phyloP scores from a whole-genome alignment of 2,888 invertebrate species.

The Eristalis tenax region DNA sequence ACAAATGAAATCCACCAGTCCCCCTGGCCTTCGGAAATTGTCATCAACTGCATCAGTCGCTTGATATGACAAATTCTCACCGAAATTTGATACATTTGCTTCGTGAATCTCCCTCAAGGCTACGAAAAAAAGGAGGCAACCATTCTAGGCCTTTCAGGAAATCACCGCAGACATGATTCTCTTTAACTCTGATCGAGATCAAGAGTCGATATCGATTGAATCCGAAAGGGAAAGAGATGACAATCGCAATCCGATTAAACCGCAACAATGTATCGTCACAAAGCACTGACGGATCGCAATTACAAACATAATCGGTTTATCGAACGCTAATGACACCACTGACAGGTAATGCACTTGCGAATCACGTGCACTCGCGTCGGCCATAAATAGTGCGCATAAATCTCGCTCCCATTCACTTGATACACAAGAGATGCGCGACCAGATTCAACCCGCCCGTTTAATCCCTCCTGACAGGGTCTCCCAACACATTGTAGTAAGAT shows the following conservation, averaged over 20 bases:
- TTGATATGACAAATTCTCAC: no score
- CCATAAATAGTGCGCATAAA: constrained; percentile 4
- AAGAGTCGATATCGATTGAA: neutral
- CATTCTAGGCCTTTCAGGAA: neutral
- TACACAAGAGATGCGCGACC: neutral
- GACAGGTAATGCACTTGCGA: constrained; percentile 31
- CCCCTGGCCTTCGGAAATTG: no score
- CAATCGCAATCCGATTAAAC: constrained; percentile 19
- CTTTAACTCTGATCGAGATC: neutral
- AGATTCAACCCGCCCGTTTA: constrained; percentile 13
- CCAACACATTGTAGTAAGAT: constrained; percentile 63
- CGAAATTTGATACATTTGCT: neutral
- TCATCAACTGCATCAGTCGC: no score
- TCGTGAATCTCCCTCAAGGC: neutral
- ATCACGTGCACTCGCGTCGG: neutral
- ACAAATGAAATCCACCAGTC: no score
- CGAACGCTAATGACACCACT: constrained; percentile 24
- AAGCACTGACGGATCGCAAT: constrained; percentile 13
- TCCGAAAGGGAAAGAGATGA: neutral
- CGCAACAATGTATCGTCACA: constrained; percentile 46
- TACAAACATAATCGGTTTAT: constrained; percentile 56
- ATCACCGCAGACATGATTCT: no score
- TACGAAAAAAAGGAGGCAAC: neutral
- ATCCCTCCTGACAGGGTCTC: constrained; percentile 52
- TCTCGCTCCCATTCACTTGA: constrained; percentile 20